Percentiles rank a stretch among this genome's conserved stretches.
Evolutionary conservation across 2,113 vertebrate species (phyloP).

Genomic region (Thamnophis sirtalis): DNA sequence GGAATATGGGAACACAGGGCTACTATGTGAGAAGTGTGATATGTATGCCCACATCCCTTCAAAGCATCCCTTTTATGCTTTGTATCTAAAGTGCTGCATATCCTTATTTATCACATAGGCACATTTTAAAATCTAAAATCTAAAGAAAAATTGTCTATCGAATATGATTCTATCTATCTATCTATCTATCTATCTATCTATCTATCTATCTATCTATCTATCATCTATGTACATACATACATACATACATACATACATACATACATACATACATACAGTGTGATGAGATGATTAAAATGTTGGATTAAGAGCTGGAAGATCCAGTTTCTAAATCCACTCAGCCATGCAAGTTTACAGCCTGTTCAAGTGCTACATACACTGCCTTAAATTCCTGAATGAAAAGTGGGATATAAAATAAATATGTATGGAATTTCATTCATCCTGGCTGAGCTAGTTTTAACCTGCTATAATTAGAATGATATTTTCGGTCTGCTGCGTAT

Average conservation of each 20-base stretch:
- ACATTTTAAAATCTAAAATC: neutral
- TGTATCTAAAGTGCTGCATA: neutral
- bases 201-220: too few species aligned
- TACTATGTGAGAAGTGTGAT: neutral
- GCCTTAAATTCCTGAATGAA: constrained; percentile 45
- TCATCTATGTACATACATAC: too few species aligned
- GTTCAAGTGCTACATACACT: neutral
- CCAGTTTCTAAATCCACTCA: neutral
- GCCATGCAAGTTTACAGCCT: neutral
- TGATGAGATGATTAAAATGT: neutral
- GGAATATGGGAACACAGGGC: neutral
- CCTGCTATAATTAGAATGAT: constrained; percentile 62
- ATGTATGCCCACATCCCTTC: neutral
- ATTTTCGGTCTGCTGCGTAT: constrained; percentile 56
- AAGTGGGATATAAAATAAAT: constrained; percentile 8
- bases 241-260: too few species aligned
- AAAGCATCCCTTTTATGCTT: neutral
- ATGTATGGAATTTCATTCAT: constrained; percentile 55
- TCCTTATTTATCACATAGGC: neutral
- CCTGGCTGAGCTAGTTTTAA: constrained; percentile 59
- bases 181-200: too few species aligned
- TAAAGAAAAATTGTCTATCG: neutral
- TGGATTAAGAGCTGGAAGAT: neutral
- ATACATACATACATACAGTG: too few species aligned
- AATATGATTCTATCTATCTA: too few species aligned